phyloP scores from a whole-genome alignment of 2,888 invertebrate species.

The Lasius platythorax region DNA sequence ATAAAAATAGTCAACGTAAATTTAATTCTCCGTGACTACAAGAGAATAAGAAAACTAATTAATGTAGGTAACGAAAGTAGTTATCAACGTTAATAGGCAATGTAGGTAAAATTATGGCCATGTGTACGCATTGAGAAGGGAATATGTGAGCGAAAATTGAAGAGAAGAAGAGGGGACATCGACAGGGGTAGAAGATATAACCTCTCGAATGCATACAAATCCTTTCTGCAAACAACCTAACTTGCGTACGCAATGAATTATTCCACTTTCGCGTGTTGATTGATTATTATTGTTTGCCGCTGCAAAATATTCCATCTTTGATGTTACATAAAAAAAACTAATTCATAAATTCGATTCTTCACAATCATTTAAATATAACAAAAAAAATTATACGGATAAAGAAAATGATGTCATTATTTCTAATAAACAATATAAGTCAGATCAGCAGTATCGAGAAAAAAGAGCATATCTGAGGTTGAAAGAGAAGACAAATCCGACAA shows the following conservation, averaged over 20 bases:
- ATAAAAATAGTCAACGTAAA: conserved; percentile 38
- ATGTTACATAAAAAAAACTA: background rate
- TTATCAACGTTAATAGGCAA: conserved; percentile 51
- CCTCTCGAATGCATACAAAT: conserved; percentile 25
- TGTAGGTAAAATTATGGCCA: conserved; percentile 40
- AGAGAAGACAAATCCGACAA: conserved; percentile 24
- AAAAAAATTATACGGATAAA: conserved; percentile 19
- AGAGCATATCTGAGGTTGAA: conserved; percentile 38
- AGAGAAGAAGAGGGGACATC: conserved; percentile 5
- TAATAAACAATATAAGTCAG: conserved; percentile 24
- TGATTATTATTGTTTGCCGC: conserved; percentile 41
- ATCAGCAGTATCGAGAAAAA: conserved; percentile 32
- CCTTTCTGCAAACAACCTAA: conserved; percentile 39
- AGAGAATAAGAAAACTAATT: conserved; percentile 49
- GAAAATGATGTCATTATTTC: conserved; percentile 20
- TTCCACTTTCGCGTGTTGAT: conserved; percentile 43
- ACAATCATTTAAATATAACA: background rate
- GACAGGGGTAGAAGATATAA: conserved; percentile 12
- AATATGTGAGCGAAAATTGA: background rate
- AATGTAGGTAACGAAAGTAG: conserved; percentile 35
- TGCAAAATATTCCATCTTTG: conserved; percentile 25
- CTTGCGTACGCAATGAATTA: conserved; percentile 35
- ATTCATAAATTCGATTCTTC: conserved; percentile 25
- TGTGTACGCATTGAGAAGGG: conserved; percentile 27
- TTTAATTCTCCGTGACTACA: conserved; percentile 31